Conservation (phyloP, 1,140 invertebrate genomes). For the Copidosoma floridanum region DNA sequence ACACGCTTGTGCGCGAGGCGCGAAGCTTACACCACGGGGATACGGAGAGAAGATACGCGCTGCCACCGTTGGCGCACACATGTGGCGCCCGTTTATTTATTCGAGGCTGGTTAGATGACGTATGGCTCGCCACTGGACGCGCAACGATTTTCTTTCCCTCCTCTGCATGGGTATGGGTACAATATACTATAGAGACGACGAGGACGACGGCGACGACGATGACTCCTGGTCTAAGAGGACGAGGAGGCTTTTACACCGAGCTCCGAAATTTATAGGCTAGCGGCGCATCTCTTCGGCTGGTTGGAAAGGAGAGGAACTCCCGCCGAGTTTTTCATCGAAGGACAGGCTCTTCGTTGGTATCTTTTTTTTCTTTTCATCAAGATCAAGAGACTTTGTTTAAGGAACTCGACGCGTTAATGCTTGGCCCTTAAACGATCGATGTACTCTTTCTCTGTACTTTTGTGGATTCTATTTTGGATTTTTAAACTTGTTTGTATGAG, state of each 20-base stretch:
- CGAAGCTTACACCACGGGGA: too few species aligned
- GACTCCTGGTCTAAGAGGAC: too few species aligned
- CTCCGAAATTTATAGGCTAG: slow-evolving; percentile 13
- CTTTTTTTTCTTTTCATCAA: neutral
- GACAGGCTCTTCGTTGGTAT: neutral
- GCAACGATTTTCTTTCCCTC: neutral
- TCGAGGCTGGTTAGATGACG: slow-evolving; percentile 44
- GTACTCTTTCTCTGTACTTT: too few species aligned
- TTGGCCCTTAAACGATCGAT: too few species aligned
- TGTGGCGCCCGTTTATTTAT: slow-evolving; percentile 45
- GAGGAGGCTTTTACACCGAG: slow-evolving; percentile 7
- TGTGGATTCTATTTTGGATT: too few species aligned
- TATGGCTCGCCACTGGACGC: slow-evolving; percentile 44
- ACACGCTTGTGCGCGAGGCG: neutral
- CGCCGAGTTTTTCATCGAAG: slow-evolving; percentile 11
- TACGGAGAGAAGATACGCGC: too few species aligned
- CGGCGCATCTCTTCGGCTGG: too few species aligned
- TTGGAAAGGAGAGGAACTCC: neutral
- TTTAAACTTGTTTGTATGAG: too few species aligned
- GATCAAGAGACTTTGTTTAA: too few species aligned
- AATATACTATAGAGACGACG: too few species aligned
- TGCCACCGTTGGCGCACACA: neutral
- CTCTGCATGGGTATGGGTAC: neutral
- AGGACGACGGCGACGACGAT: too few species aligned
- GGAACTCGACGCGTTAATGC: too few species aligned